phyloP scores from a whole-genome alignment of 1,140 invertebrate species.

The Tetramorium simillimum region DNA sequence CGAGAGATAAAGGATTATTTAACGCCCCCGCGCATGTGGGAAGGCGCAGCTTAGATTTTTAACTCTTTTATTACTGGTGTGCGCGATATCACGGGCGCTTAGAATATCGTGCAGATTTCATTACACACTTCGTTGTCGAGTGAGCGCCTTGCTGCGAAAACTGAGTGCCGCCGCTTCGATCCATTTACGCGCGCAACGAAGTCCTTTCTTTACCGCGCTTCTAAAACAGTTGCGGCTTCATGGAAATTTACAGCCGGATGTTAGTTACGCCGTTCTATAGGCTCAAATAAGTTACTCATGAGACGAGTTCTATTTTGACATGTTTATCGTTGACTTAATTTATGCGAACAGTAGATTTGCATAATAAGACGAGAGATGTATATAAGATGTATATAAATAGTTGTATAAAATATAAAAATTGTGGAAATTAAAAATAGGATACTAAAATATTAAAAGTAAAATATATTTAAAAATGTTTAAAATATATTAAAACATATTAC shows the following conservation, averaged over 20 bases:
- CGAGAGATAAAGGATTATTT: slow-evolving; percentile 70
- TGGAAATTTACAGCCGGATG: slow-evolving; percentile 13
- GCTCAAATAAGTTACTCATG: not conserved
- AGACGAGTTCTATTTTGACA: not conserved
- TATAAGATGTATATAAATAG: not conserved
- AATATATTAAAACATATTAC: not conserved
- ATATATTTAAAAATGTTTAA: not conserved
- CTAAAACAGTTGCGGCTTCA: not conserved
- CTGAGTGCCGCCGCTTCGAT: not conserved
- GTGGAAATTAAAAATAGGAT: not conserved
- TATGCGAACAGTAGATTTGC: not conserved
- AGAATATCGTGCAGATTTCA: slow-evolving; percentile 21
- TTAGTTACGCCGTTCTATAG: not conserved
- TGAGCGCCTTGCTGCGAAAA: not conserved
- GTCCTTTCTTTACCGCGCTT: slow-evolving; percentile 6
- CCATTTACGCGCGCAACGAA: slow-evolving; percentile 2
- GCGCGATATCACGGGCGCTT: slow-evolving; percentile 3
- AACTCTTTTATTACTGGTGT: slow-evolving; percentile 42
- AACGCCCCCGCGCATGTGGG: slow-evolving; percentile 8
- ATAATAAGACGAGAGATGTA: not conserved
- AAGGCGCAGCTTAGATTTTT: slow-evolving; percentile 32
- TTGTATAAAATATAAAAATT: not conserved
- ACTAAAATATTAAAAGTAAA: not conserved
- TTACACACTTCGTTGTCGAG: not conserved
- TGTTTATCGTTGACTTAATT: not conserved